Evolutionary conservation across 1,140 invertebrate species (phyloP).

Genomic region (Periplaneta americana): DNA sequence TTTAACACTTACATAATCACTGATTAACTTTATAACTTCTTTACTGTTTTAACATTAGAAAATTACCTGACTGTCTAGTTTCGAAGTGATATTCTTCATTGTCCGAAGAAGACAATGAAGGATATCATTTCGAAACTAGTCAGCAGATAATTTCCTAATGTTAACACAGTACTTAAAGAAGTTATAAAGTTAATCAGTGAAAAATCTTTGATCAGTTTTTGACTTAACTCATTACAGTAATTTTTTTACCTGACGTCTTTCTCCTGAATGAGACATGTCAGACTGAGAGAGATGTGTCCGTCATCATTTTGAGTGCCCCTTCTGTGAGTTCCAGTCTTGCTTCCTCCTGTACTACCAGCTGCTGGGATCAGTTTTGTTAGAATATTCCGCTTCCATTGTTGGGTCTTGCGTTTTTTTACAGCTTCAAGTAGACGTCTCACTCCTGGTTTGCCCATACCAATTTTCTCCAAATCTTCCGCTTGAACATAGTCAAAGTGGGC

Average conservation of each 20-base stretch:
- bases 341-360: not conserved
- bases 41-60: no score
- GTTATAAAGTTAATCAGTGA: no score
- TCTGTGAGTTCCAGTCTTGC: constrained; percentile 67
- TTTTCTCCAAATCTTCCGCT: constrained; percentile 87
- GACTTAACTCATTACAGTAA: not conserved
- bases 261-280: constrained; percentile 86
- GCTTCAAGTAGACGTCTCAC: constrained; percentile 83
- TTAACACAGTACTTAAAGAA: no score
- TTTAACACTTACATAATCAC: no score
- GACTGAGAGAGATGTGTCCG: constrained; percentile 25
- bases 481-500: constrained; percentile 96
- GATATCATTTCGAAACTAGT: no score
- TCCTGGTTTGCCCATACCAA: constrained; percentile 90
- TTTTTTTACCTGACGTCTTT: constrained; percentile 62
- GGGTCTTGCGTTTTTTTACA: constrained; percentile 81
- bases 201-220: no score
- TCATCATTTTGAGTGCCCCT: constrained; percentile 30
- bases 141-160: no score
- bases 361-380: constrained; percentile 80
- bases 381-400: constrained; percentile 63
- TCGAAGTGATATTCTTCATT: no score
- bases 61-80: no score
- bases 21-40: no score
- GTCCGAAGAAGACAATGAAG: no score